Conservation (phyloP, 2,888 invertebrate species). For the Drosophila testacea region DNA sequence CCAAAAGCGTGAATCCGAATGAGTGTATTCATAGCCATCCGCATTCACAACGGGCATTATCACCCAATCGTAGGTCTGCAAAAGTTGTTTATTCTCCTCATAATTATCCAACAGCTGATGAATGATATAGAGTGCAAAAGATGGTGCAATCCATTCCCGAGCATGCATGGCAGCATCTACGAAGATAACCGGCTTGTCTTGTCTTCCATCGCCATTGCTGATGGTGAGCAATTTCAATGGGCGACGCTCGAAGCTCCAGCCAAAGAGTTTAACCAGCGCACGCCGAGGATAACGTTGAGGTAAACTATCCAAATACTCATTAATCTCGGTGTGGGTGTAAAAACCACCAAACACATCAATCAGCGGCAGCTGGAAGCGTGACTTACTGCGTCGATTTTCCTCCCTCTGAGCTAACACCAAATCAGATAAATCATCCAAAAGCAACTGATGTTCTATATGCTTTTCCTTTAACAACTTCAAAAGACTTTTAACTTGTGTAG, state of each 20-base stretch:
- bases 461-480: conserved; percentile 26
- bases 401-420: conserved; percentile 55
- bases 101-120: conserved; percentile 86
- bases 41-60: conserved; percentile 89
- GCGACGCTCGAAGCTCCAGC: conserved; percentile 87
- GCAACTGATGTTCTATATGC: conserved; percentile 49
- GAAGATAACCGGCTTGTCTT: conserved; percentile 86
- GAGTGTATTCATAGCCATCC: conserved; percentile 89
- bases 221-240: conserved; percentile 87
- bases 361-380: conserved; percentile 25
- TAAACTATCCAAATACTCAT: conserved; percentile 85
- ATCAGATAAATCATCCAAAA: conserved; percentile 62
- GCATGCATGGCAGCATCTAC: conserved; percentile 88
- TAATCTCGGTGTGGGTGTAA: conserved; percentile 84
- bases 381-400: conserved; percentile 52
- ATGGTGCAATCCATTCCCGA: conserved; percentile 88
- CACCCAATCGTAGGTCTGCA: conserved; percentile 88
- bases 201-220: conserved; percentile 85
- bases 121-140: conserved; percentile 87
- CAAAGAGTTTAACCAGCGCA: conserved; percentile 87
- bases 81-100: conserved; percentile 84
- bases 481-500: conserved; percentile 37
- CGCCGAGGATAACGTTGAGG: conserved; percentile 85
- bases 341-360: conserved; percentile 63
- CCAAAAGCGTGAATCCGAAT: conserved; percentile 85